A percentile compares a stretch with the other conserved stretches of the same genome.
These are phyloP conservation scores for Rhinoptilus africanus DNA, from an alignment of 2,113 vertebrate species.

Conservation along the genomic window DNA sequence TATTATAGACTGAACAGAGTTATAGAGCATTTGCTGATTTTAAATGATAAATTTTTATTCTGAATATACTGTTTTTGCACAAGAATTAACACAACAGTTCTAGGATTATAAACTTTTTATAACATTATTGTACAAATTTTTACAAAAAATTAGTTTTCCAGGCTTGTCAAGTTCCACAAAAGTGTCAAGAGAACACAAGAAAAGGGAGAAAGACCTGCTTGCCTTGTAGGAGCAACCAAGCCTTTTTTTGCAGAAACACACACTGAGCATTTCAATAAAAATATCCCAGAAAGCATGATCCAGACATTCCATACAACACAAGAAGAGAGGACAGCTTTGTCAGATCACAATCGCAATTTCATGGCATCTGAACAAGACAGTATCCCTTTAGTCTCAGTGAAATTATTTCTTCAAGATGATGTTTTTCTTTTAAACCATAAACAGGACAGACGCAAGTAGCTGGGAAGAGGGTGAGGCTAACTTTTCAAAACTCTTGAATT, in stretches of 20 bases:
- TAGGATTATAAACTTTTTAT: conserved; percentile 95
- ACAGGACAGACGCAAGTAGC: conserved; percentile 48
- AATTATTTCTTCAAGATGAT: conserved; percentile 56
- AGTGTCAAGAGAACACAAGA: conserved; percentile 93
- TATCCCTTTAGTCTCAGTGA: conserved; percentile 63
- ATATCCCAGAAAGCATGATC: conserved; percentile 78
- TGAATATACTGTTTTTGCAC: conserved; percentile 98
- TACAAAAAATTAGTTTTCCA: conserved; percentile 90
- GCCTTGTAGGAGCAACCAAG: conserved; percentile 57
- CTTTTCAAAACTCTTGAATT: conserved; percentile 49
- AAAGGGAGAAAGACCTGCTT: conserved; percentile 77
- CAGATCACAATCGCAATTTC: conserved; percentile 63
- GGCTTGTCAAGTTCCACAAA: conserved; percentile 94
- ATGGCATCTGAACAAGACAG: conserved; percentile 72
- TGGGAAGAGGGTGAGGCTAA: conserved; percentile 44
- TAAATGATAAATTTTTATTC: conserved; percentile 98
- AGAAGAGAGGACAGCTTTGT: conserved; percentile 62
- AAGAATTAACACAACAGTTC: conserved; percentile 90
- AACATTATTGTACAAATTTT: conserved; percentile 98
- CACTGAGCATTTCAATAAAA: conserved; percentile 76
- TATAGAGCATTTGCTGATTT: conserved; percentile 59
- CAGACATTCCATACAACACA: conserved; percentile 75
- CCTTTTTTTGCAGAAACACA: conserved; percentile 70
- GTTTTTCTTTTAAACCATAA: conserved; percentile 37
- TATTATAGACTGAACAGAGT: background rate